Percentiles rank a stretch among this genome's conserved stretches.
Evolutionary conservation across 2,797 vertebrate species (phyloP).

Genomic region (Gymnopithys bicolor): DNA sequence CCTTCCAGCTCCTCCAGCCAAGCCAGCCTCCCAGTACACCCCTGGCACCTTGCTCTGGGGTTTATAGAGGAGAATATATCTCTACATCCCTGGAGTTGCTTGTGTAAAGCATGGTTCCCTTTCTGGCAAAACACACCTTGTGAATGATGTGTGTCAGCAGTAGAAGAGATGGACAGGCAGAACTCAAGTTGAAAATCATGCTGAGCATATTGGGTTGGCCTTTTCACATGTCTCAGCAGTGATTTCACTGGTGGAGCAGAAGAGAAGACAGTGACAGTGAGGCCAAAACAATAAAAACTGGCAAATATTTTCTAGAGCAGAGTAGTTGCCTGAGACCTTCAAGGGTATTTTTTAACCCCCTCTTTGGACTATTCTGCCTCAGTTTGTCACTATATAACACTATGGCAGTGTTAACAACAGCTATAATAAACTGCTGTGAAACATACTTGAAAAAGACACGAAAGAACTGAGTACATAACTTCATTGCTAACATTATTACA

Average conservation of each 20-base stretch:
- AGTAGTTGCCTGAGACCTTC: background rate
- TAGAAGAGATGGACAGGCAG: background rate
- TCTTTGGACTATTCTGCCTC: background rate
- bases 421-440: background rate
- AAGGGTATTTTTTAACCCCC: background rate
- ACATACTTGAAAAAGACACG: background rate
- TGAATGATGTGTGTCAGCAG: accelerated
- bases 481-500: background rate
- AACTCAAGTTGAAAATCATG: background rate
- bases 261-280: background rate
- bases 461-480: background rate
- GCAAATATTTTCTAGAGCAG: background rate
- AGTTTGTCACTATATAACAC: background rate
- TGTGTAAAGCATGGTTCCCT: background rate
- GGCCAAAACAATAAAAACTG: background rate
- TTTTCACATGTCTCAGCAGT: background rate
- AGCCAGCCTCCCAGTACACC: background rate
- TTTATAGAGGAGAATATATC: background rate
- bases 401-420: background rate
- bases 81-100: background rate
- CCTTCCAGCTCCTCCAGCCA: background rate
- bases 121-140: background rate
- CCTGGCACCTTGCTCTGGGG: background rate
- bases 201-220: accelerated
- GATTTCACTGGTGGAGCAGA: background rate